Evolutionary conservation across 2,113 vertebrate species (phyloP).

Genomic region (Cygnus buccinator): DNA sequence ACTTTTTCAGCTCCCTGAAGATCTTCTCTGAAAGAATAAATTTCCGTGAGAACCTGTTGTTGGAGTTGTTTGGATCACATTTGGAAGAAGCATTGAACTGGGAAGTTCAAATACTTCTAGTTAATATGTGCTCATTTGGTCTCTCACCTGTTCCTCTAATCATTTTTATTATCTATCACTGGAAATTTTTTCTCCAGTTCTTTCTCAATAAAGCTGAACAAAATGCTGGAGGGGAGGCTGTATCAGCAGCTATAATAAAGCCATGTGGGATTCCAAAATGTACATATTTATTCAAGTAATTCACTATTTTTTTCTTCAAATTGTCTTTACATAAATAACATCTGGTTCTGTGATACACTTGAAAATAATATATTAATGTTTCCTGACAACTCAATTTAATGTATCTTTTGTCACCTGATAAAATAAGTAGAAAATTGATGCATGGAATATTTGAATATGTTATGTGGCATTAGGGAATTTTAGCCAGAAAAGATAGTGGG

Average conservation of each 20-base stretch:
- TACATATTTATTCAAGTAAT: not conserved
- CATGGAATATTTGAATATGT: constrained; percentile 44
- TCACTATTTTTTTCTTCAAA: not conserved
- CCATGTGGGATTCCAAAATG: not conserved
- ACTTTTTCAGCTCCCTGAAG: not conserved
- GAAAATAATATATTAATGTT: constrained; percentile 20
- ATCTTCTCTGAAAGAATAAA: not conserved
- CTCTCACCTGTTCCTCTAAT: not conserved
- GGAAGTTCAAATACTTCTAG: not conserved
- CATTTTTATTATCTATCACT: not conserved
- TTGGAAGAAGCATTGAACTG: not conserved
- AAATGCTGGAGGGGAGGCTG: not conserved
- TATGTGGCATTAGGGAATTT: constrained; percentile 12
- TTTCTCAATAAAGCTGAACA: not conserved
- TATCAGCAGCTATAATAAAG: not conserved
- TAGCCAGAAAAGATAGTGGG: constrained; percentile 37
- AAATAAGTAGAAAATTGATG: constrained; percentile 22
- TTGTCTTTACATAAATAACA: constrained; percentile 7
- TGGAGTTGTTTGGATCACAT: not conserved
- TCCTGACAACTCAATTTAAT: not conserved
- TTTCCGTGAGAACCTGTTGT: not conserved
- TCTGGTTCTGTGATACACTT: not conserved
- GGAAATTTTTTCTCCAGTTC: not conserved
- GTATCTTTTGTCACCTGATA: constrained; percentile 24
- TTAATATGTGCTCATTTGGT: not conserved